These are phyloP conservation scores for Diabrotica undecimpunctata DNA, from an alignment of 1,140 invertebrate genomes.

Conservation along the genomic window DNA sequence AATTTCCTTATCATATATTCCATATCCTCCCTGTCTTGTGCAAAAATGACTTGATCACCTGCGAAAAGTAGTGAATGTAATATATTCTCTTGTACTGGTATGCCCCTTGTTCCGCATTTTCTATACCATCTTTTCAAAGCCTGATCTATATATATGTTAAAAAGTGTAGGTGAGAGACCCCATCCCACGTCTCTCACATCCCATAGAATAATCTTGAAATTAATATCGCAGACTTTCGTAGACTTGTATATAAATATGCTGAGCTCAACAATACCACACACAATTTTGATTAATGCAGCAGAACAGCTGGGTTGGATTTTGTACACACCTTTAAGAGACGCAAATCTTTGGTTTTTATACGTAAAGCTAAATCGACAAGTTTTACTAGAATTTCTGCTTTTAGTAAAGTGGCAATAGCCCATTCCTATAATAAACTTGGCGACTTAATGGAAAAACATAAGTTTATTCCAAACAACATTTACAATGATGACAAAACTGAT, in stretches of 20 bases:
- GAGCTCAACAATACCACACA: constrained; percentile 26
- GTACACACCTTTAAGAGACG: constrained; percentile 18
- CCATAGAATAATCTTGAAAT: too few relatives aligned
- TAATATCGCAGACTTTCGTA: constrained; percentile 17
- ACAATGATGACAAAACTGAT: constrained; percentile 34
- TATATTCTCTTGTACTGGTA: too few relatives aligned
- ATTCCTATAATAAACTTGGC: constrained; percentile 27
- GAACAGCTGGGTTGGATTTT: constrained; percentile 29
- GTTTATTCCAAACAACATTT: constrained; percentile 26
- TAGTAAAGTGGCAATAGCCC: constrained; percentile 31
- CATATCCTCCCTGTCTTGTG: too few relatives aligned
- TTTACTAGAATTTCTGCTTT: constrained; percentile 30
- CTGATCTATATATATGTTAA: too few relatives aligned
- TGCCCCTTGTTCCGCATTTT: too few relatives aligned
- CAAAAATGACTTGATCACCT: too few relatives aligned
- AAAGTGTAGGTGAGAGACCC: too few relatives aligned
- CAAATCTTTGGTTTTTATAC: constrained; percentile 25
- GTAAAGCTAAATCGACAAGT: constrained; percentile 37
- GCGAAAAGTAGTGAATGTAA: too few relatives aligned
- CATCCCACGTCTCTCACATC: too few relatives aligned
- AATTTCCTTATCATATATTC: too few relatives aligned
- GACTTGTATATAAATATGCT: constrained; percentile 24
- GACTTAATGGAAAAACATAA: too few relatives aligned
- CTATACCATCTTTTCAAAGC: too few relatives aligned
- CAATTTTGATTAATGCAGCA: constrained; percentile 27